phyloP scores from a whole-genome alignment of 2,797 vertebrate genomes.

The Rhabdophis nuchalis region DNA sequence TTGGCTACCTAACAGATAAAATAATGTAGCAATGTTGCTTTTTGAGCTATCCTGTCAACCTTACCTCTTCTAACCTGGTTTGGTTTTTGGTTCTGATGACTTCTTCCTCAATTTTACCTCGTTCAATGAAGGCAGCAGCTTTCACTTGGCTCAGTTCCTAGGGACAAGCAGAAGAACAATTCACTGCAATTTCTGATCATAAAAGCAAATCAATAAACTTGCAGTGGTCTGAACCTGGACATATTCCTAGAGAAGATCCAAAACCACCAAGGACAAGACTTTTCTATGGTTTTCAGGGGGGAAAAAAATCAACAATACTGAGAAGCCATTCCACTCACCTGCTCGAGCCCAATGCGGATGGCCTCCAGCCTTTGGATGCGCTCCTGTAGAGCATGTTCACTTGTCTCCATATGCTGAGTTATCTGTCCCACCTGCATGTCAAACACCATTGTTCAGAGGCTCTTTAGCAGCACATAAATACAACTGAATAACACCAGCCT shows the following conservation, averaged over 20 bases:
- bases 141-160: conserved; percentile 85
- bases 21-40: background rate
- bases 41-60: background rate
- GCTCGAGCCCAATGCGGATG: conserved; percentile 80
- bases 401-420: conserved; percentile 79
- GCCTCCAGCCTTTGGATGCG: conserved; percentile 85
- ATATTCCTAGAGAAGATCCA: background rate
- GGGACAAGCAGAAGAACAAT: conserved; percentile 2
- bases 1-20: background rate
- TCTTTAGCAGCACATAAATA: background rate
- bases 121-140: conserved; percentile 74
- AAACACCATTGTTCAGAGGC: background rate
- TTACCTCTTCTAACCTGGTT: conserved; percentile 84
- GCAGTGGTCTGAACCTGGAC: background rate
- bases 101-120: conserved; percentile 83
- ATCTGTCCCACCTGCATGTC: conserved; percentile 79
- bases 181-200: background rate
- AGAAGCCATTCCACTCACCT: conserved; percentile 72
- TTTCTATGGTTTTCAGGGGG: background rate
- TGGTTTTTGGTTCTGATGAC: conserved; percentile 77
- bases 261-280: background rate
- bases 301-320: background rate
- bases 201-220: background rate
- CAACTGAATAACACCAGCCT: background rate
- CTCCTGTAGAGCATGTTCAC: conserved; percentile 79